These are phyloP conservation scores for Drosophila arizonae DNA, from an alignment of 1,140 invertebrate genomes.

Conservation along the genomic window DNA sequence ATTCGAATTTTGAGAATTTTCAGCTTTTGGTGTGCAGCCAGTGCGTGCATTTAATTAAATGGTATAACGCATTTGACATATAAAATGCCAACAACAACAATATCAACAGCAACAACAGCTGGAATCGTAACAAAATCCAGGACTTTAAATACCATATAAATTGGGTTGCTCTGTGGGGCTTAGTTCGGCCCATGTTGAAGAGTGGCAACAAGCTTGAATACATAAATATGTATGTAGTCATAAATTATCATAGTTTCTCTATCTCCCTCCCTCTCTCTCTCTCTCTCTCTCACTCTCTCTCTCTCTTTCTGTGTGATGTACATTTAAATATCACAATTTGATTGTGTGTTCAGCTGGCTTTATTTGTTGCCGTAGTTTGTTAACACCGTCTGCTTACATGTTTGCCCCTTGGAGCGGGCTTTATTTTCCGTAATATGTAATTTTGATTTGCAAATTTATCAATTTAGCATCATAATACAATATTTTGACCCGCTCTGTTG, in stretches of 20 bases:
- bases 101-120: neutral
- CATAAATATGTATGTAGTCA: constrained; percentile 17
- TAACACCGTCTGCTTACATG: constrained; percentile 34
- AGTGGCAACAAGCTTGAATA: constrained; percentile 40
- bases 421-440: constrained; percentile 58
- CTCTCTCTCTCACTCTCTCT: neutral
- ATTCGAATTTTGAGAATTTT: constrained; percentile 22
- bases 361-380: constrained; percentile 24
- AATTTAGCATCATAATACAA: constrained; percentile 74
- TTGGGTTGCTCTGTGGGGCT: constrained; percentile 13
- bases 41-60: constrained; percentile 53
- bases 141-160: constrained; percentile 37
- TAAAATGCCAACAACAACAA: constrained; percentile 9
- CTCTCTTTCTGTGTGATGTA: constrained; percentile 23
- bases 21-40: constrained; percentile 18
- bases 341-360: constrained; percentile 32
- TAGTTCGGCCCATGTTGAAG: constrained; percentile 20
- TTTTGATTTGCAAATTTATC: constrained; percentile 77
- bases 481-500: constrained; percentile 63
- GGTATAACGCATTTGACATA: constrained; percentile 27
- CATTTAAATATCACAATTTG: constrained; percentile 57
- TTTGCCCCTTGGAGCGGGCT: constrained; percentile 9
- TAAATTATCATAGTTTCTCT: constrained; percentile 20
- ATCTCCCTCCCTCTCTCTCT: neutral
- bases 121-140: neutral